A percentile compares a stretch with the other conserved stretches of the same genome.
These are phyloP conservation scores for Sarcophaga variegata DNA, from an alignment of 2,888 invertebrate species.

Conservation along the genomic window DNA sequence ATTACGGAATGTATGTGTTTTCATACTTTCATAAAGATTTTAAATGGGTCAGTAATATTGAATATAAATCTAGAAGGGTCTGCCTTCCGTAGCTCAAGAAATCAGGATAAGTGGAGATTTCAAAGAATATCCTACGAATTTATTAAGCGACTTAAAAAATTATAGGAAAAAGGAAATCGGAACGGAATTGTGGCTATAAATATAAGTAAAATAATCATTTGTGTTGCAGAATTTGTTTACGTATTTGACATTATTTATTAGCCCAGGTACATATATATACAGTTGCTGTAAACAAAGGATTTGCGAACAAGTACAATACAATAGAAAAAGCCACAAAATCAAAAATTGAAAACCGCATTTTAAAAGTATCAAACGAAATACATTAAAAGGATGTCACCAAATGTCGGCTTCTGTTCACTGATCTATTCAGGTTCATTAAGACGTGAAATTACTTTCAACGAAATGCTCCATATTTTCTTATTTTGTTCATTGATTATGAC, in stretches of 20 bases:
- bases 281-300: constrained; percentile 7
- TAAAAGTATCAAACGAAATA: not conserved
- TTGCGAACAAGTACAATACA: constrained; percentile 36
- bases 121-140: too few relatives aligned
- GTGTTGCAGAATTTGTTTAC: constrained; percentile 1
- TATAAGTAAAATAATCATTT: not conserved
- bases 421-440: constrained; percentile 72
- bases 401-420: constrained; percentile 70
- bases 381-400: constrained; percentile 66
- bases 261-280: constrained; percentile 28
- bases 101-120: too few relatives aligned
- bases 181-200: not conserved
- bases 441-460: constrained; percentile 76
- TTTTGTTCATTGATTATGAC: constrained; percentile 55
- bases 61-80: too few relatives aligned
- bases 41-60: too few relatives aligned
- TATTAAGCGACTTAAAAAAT: not conserved
- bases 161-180: not conserved
- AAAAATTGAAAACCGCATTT: not conserved
- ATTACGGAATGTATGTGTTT: too few relatives aligned
- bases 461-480: constrained; percentile 35
- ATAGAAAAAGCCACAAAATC: constrained; percentile 45
- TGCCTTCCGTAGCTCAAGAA: too few relatives aligned
- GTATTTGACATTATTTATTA: constrained; percentile 61
- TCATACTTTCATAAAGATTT: too few relatives aligned